Base-by-base conservation (phyloP, 2,888 invertebrate genomes). In the Piscicola geometra region DNA sequence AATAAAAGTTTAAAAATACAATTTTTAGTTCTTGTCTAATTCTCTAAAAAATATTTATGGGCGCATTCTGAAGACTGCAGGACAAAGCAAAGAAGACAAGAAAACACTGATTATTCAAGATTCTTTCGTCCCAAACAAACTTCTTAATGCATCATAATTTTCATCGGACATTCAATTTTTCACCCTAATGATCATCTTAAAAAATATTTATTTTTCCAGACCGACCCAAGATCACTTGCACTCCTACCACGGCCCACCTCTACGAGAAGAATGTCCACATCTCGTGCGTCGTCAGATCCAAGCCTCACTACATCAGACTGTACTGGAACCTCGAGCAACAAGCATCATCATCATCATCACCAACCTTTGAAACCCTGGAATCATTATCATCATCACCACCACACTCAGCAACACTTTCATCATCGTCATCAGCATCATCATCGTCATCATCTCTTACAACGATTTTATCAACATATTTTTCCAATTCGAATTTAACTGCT, bases 241-340 rank as follows among this genome's bases (percentile, higher is more conserved):
- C 3, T 3, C 56, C 67, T 1, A 30, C 73, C 1, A 47, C 33
- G 12, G 76, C 76, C 52, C 41, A 30, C 12, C 56, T 76, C 3
- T 32, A 28, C 9, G 76, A 76, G 2, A 76, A 71, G n/a, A 76
- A 76, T 41, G 76, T 73, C 36, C 50, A 72, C 76, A 72, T 76
- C 32, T 35, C 52, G 9, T 76, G 76, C 33, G 18, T 52, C 33
- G 50, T 76, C 50, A 66, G 30, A 5, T 70, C 76, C 52, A 76
- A 76, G 56, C 76, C 76, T 9, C 73, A 76, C 30, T 67, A 70
- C 41, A 41, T 66, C 56, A 30, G 41, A n/a, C 41, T 73, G 56
- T 73, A 73, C 60, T 76, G 76, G 76, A 18, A 66, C 33, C 36
- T 73, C 30, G 71, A 76, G 50, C 32, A 66, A 32, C 60, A 71